phyloP scores from a whole-genome alignment of 2,113 vertebrate species.

The Bombycilla garrulus region DNA sequence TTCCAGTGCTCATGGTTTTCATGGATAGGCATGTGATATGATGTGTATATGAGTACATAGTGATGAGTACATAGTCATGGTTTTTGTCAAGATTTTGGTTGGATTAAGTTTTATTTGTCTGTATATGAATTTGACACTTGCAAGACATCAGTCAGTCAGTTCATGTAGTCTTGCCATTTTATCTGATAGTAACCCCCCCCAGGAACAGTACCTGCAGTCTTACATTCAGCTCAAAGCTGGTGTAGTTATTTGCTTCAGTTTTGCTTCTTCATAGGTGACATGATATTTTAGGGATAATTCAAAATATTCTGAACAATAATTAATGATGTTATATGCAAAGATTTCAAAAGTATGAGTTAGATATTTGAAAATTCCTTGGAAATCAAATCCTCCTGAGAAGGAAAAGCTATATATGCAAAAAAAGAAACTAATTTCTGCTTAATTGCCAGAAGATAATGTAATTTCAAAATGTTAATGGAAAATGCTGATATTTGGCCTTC shows the following conservation, averaged over 20 bases:
- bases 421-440: background rate
- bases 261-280: background rate
- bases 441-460: background rate
- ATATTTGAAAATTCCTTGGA: background rate
- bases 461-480: constrained; percentile 11
- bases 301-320: background rate
- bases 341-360: background rate
- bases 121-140: background rate
- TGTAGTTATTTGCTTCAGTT: background rate
- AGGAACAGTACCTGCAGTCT: background rate
- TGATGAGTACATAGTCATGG: background rate
- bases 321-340: background rate
- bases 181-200: background rate
- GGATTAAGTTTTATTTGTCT: background rate
- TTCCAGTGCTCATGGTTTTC: background rate
- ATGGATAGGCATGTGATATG: background rate
- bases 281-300: background rate
- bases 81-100: background rate
- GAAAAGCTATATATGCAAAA: background rate
- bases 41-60: background rate
- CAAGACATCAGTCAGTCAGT: background rate
- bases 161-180: background rate
- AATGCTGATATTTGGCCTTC: background rate
- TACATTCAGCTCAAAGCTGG: background rate
- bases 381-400: background rate